These are phyloP conservation scores for Drosophila prostipennis DNA, from an alignment of 2,888 invertebrate genomes.

Conservation along the genomic window DNA sequence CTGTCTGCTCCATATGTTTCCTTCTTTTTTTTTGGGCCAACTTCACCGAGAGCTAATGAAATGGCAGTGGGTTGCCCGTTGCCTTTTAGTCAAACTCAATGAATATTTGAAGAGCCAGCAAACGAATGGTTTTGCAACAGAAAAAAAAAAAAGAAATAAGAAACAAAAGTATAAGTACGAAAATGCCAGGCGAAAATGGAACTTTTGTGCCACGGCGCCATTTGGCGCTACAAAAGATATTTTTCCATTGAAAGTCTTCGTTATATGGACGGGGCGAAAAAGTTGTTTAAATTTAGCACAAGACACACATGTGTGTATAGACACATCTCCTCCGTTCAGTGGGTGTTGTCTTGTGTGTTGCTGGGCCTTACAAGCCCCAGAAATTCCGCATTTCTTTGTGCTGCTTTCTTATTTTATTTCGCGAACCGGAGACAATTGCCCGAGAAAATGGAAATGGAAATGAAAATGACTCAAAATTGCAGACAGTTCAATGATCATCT, in stretches of 20 bases:
- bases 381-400: slow-evolving; percentile 49
- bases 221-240: slow-evolving; percentile 77
- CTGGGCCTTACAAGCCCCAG: slow-evolving; percentile 10
- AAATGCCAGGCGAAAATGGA: slow-evolving; percentile 57
- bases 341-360: slow-evolving; percentile 40
- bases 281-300: slow-evolving; percentile 75
- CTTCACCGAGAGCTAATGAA: slow-evolving; percentile 59
- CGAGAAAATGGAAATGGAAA: background rate
- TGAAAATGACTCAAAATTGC: slow-evolving; percentile 23
- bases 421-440: slow-evolving; percentile 58
- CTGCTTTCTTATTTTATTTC: slow-evolving; percentile 29
- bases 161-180: slow-evolving; percentile 15
- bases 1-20: slow-evolving; percentile 63
- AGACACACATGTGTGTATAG: slow-evolving; percentile 61
- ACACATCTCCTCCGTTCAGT: slow-evolving; percentile 39
- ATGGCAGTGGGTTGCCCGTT: slow-evolving; percentile 55
- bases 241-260: slow-evolving; percentile 70
- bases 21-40: slow-evolving; percentile 2
- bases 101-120: slow-evolving; percentile 74
- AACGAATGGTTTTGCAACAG: slow-evolving; percentile 34
- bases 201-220: slow-evolving; percentile 72
- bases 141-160: background rate
- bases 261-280: slow-evolving; percentile 53
- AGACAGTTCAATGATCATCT: slow-evolving; percentile 30
- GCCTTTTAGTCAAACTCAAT: slow-evolving; percentile 78